A percentile compares a stretch with the other conserved stretches of the same genome.
phyloP scores from a whole-genome alignment of 2,797 vertebrate species.

The Chelon auratus region DNA sequence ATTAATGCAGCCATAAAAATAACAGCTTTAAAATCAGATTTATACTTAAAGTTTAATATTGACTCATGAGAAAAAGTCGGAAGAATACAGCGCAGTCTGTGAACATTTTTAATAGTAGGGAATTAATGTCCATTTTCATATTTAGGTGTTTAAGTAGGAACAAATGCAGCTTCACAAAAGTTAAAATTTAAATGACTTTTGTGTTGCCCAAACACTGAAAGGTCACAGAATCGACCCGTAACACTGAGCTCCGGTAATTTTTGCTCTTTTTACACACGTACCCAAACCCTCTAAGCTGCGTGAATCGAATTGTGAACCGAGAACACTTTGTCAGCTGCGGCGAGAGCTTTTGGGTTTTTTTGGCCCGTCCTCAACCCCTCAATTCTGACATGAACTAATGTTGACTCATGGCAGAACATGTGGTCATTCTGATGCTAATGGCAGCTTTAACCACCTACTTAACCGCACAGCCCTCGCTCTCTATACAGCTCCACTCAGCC shows the following conservation, averaged over 20 bases:
- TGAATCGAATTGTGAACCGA: conserved; percentile 44
- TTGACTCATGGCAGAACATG: conserved; percentile 84
- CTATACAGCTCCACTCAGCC: conserved; percentile 71
- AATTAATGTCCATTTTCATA: no score
- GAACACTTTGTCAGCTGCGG: conserved; percentile 48
- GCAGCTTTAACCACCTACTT: conserved; percentile 81
- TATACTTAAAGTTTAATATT: no score
- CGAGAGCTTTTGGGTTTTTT: conserved; percentile 51
- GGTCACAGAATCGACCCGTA: neutral
- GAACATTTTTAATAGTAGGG: no score
- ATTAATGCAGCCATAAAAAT: no score
- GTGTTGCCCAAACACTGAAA: neutral
- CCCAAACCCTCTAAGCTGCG: neutral
- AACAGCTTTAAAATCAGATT: no score
- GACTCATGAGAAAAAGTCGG: no score
- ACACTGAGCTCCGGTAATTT: neutral
- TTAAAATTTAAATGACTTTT: no score
- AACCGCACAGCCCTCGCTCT: conserved; percentile 71
- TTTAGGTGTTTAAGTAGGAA: no score
- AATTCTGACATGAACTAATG: conserved; percentile 82
- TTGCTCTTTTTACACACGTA: conserved; percentile 5
- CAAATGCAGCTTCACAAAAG: neutral
- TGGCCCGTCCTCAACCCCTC: conserved; percentile 67
- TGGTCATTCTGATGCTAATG: conserved; percentile 84
- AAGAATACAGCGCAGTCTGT: no score